Evolutionary conservation across 2,888 invertebrate genomes (phyloP), one percentile per base, ranked within the genome.

Genomic region (Heteromurus nitidus): DNA sequence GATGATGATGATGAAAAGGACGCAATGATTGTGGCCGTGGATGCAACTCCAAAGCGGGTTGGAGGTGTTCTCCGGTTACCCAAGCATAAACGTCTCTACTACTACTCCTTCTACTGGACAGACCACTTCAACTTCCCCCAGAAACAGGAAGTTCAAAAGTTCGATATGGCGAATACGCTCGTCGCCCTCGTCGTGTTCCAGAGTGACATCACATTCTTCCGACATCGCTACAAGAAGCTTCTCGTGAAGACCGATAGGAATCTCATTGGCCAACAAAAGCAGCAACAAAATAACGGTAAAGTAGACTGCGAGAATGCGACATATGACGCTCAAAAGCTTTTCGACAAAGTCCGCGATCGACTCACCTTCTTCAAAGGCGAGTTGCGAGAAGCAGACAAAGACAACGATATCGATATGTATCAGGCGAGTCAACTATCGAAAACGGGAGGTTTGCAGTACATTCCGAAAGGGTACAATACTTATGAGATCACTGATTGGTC

Each of bases 401-500:
- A 77, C 31, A 67, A 60, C 0, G 76, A 77, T n/a, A 69, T 77
- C 26, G 76, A 77, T 30, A 77, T 77, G 76, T 69, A 62, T 26
- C 76, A 77, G 36, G 69, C 76, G n/a, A 60, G 50, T 28, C 44
- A 77, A 30, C 69, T 77, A 3, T 68, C 76, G 22, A 77, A 69
- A 62, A 60, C 69, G 1, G 76, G 76, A n/a, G 60, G 68, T 60
- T 26, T 77, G 13, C 69, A 77, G 69, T 77, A 77, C 62, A 77
- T 77, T 62, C 76, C 76, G 13, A 69, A 62, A 30, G 76, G 76
- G 3, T 77, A 77, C 30, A 77, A 77, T 44, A 77, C 76, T 5
- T 77, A 77, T 62, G 76, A 77, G 22, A 77, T 77, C 26, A 77
- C 76, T 11, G 76, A 77, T 42, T 77, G 76, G 76, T 77, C 76